Base-by-base conservation (phyloP, 1,140 invertebrate genomes). In the Chironomus tepperi region DNA sequence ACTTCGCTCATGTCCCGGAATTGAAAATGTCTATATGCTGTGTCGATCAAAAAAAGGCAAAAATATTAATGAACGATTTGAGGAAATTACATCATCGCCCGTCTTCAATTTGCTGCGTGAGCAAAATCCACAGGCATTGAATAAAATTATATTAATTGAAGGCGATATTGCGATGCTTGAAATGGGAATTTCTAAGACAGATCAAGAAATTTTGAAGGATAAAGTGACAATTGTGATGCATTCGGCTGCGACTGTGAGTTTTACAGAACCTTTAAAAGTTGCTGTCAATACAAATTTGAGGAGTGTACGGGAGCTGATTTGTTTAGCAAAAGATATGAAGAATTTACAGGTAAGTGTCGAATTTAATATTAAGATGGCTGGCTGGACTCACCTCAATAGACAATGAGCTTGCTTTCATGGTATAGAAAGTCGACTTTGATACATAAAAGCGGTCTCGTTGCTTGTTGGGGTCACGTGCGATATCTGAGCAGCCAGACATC, bases 41-140 rank as follows among this genome's bases (percentile, higher is more conserved):
- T 86, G 95, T 10, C 83, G 94, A 72, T 86, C 89, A 19, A 95
- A 95, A 80, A 89, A 90, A 76, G 91, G 90, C 1, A 89, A 91
- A 79, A 87, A 89, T 76, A 87, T 91, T 12, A 85, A 88, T 76
- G 84, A 87, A 3, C 84, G 91, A 70, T 82, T 88, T 16, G 87
- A 91, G 43, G 87, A 89, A 24, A 3, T 73, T 24, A 42, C 10
- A 34, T 2, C 24, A 9, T 74, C 42, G 8, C 2, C 88, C 87
- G 78, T 89, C 7, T 89, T 86, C 78, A 79, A 84, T 43, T 80
- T 80, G n/a, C 76, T 89, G n/a, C 86, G 84, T 76, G 79, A 85
- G 74, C 83, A 84, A 74, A 78, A 85, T 18, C 89, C 89, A 0
- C 88, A 90, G 80, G 90, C 88, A 80, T 80, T 86, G 18, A 85